Evolutionary conservation across 2,113 vertebrate genomes (phyloP).

Genomic region (Psephotus haematonotus): DNA sequence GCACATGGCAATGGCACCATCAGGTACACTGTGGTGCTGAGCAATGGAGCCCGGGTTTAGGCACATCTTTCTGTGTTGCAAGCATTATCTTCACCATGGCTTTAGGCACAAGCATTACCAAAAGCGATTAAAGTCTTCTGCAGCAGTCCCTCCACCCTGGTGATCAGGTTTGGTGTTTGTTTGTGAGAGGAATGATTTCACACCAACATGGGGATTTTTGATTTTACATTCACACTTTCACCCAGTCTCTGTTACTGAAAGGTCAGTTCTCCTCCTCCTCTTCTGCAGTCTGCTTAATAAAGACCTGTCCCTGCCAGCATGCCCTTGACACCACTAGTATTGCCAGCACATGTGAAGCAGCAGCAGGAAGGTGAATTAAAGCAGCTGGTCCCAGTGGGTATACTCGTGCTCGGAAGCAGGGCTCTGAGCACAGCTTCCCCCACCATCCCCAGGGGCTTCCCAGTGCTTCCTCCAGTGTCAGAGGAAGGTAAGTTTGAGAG

Average conservation of each 20-base stretch:
- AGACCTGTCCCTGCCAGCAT: background rate
- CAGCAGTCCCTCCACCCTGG: background rate
- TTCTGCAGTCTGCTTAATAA: background rate
- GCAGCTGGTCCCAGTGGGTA: rapidly evolving
- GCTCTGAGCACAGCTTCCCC: background rate
- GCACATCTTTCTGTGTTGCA: background rate
- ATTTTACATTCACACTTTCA: background rate
- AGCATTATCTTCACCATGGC: background rate
- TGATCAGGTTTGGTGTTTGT: background rate
- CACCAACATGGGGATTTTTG: rapidly evolving
- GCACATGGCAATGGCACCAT: background rate
- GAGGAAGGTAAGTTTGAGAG: background rate
- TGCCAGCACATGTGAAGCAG: no score
- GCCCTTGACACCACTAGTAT: background rate
- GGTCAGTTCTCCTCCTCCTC: background rate
- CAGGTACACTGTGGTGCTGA: background rate
- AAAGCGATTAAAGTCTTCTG: background rate
- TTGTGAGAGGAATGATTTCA: background rate
- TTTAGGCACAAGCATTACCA: background rate
- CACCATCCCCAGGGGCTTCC: rapidly evolving
- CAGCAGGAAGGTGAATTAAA: background rate
- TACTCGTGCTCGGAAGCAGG: background rate
- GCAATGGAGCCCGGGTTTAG: background rate
- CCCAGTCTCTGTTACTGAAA: background rate
- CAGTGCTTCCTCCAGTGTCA: background rate